Base-by-base conservation (phyloP, 2,113 vertebrate species). In the Malurus elegans region DNA sequence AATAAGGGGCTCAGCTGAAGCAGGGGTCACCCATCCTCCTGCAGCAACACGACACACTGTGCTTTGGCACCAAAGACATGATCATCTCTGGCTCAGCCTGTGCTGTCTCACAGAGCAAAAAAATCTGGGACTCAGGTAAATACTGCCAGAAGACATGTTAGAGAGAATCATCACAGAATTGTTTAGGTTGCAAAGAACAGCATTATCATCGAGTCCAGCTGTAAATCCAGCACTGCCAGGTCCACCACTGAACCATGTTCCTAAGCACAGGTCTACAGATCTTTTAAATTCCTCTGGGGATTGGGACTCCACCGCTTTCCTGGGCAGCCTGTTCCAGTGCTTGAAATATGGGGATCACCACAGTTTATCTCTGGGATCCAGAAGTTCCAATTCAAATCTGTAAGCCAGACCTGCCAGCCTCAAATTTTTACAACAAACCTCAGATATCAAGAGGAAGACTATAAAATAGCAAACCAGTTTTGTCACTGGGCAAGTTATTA, bases 31-130 rank as follows among this genome's bases (percentile, higher is more conserved):
- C 34, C 64, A 40, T 31, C 10, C 20, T 51, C 18, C 36, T 78
- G 25, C 72, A 66, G 28, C 50, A 36, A 4, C 11, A 18, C 0
- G 0, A 18, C 2, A 2, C 34, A 8, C 3, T 20, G 15, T 34
- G 8, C 28, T 61, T 34, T 81, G 66, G 15, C 28, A 65, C 31
- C 12, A 20, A 61, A 56, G 11, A 28, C 3, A 2, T 4, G 12
- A 19, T 34, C 56, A 19, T 38, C 56, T 71, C 25, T 8, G 13
- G 8, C 7, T 75, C 31, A 23, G 13, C 23, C 53, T 58, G 32
- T 58, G 19, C 9, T 60, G 36, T 38, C 9, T 57, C 40, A n/a
- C 3, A 23, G 5, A 21, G 23, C 1, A 3, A 18, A 66, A 74
- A 48, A 9, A 24, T 29, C 44, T 82, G 36, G 20, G 17, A 15